Evolutionary conservation across 2,888 invertebrate species (phyloP).

Genomic region (Slavum lentiscoides): DNA sequence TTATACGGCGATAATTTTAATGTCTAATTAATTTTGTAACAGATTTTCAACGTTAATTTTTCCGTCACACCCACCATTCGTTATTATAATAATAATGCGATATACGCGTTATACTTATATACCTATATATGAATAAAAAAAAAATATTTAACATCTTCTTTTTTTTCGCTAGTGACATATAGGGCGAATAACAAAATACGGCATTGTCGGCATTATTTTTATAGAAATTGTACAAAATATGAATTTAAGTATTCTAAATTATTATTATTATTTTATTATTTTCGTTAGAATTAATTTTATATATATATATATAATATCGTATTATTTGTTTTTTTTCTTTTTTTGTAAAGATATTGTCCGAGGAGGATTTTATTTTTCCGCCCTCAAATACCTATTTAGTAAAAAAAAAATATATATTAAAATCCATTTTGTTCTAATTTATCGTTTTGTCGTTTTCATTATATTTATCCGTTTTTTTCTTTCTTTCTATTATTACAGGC

Average conservation of each 20-base stretch:
- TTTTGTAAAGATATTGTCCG: constrained; percentile 33
- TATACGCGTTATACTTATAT: background rate
- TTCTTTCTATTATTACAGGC: too few relatives aligned
- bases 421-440: constrained; percentile 43
- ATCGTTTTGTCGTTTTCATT: background rate
- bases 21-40: background rate
- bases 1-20: too few relatives aligned
- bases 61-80: background rate
- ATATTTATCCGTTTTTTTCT: too few relatives aligned
- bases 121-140: too few relatives aligned
- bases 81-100: too few relatives aligned
- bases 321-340: constrained; percentile 30
- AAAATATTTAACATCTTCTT: constrained; percentile 3
- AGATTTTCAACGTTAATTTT: background rate
- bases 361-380: constrained; percentile 4
- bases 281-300: constrained; percentile 46
- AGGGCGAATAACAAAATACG: background rate
- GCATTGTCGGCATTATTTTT: constrained; percentile 41
- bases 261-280: constrained; percentile 4
- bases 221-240: constrained; percentile 48
- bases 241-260: constrained; percentile 44
- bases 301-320: background rate
- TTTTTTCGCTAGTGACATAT: constrained; percentile 19
- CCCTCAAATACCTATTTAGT: constrained; percentile 46
- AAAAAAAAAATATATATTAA: constrained; percentile 20